Evolutionary conservation across 2,797 vertebrate species (phyloP), one percentile per base, ranked within the genome.

Genomic region (Babyrousa celebensis): DNA sequence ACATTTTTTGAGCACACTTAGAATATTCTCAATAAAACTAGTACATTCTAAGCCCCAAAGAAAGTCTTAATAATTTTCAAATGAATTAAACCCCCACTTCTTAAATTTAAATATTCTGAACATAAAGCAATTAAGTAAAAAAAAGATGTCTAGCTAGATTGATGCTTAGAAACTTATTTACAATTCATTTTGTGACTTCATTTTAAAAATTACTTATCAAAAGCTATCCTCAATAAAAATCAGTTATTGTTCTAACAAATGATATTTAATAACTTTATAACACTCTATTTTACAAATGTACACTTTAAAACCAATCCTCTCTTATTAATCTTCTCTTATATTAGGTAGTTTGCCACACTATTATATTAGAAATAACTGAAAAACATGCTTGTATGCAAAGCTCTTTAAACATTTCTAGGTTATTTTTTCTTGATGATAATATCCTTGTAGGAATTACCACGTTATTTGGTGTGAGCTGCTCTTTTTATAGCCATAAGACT

Each of bases 401-500:
- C 12, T 63, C 9, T 79, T 12, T 72, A 71, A 68, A 91, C 25
- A 87, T 68, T 82, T 74, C 29, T 67, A 67, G 52, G 80, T 27
- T 15, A 48, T 25, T 65, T 62, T 84, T n/a, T 5, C 25, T 62
- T 48, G 27, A 43, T 43, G 54, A 86, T 67, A 83, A 84, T 74
- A 90, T 71, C 36, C 43, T 67, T 25, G 60, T 58, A 52, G 25
- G 27, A 87, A 58, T 87, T 67, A 52, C 5, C 12, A 36, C 4
- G 7, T 71, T 27, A 72, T 71, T 58, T 65, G 25, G 9, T 91
- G 40, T 85, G 36, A 85, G 36, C 15, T 60, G 4, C 15, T 88
- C 4, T 20, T 84, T 77, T 87, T n/a, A 23, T 43, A 94, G 36
- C 60, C 20, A 36, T 71, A 91, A 91, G 32, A 91, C 12, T 89